Evolutionary conservation across 2,888 invertebrate species (phyloP), one percentile per base, ranked within the genome.

Genomic region (Aleiodes leptofemur): DNA sequence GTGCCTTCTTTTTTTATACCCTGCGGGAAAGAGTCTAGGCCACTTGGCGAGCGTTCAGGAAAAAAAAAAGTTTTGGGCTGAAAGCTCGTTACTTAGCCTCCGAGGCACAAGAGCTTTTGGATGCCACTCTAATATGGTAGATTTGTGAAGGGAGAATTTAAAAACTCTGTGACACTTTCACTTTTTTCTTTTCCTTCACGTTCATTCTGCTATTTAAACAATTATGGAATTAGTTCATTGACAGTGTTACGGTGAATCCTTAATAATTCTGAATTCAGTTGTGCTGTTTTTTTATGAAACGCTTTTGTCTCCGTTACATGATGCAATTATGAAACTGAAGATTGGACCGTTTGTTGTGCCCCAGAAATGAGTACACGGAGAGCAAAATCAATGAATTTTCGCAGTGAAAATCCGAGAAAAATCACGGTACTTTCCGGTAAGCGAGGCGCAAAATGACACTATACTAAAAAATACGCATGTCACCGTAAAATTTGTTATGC

Each of bases 41-140:
- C 85, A 84, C 85, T 86, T 85, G 85, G 85, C 85, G 85, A 78
- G 79, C 81, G 85, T 84, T 84, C 84, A 83, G 83, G 78, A 80
- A 81, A 83, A 80, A 81, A 83, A 77, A 76, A 76, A 84, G 86
- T 83, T 80, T 84, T 83, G 82, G 78, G 81, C 81, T 81, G 79
- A 85, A 84, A 85, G 84, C 85, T 85, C 84, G 85, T 86, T 85
- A 85, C 83, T 86, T 84, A 83, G 82, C 81, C 82, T 79, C 61
- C 83, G 64, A 83, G 83, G 83, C 80, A 38, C 84, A 85, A 59
- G 81, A 83, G 82, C 83, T 72, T 84, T 83, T 82, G 82, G 83
- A 81, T 82, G 79, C 78, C 85, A 64, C 64, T 64, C 23, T 64
- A 64, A 48, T 14, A 64, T 16, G 14, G 16, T 29, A 7, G 38